These are phyloP conservation scores for Drosophila fuyamai DNA, from an alignment of 1,140 invertebrate species.

Conservation along the genomic window DNA sequence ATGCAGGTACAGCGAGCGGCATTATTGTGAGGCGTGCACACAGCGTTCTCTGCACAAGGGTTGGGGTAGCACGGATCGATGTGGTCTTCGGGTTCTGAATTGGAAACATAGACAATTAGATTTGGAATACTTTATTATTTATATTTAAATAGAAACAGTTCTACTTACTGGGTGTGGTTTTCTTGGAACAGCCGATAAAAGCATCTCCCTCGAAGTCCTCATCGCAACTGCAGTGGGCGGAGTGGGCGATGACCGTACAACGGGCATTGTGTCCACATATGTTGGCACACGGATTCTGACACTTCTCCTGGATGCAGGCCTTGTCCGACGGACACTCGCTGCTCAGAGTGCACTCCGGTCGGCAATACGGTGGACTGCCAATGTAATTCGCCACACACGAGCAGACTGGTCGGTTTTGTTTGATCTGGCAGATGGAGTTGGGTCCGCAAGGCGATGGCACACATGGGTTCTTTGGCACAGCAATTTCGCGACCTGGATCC, in stretches of 20 bases:
- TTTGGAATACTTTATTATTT: too few species aligned
- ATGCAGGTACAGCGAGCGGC: conserved; percentile 91
- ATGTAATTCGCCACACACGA: conserved; percentile 91
- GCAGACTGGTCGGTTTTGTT: conserved; percentile 91
- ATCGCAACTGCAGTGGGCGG: conserved; percentile 91
- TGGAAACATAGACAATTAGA: background rate
- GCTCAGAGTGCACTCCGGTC: conserved; percentile 91
- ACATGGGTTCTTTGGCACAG: conserved; percentile 88
- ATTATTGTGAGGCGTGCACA: conserved; percentile 89
- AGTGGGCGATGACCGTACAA: conserved; percentile 93
- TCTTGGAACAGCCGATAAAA: conserved; percentile 90
- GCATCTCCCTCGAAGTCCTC: conserved; percentile 92
- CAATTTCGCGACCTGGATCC: conserved; percentile 80
- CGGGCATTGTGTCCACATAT: conserved; percentile 92
- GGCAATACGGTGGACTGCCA: conserved; percentile 90
- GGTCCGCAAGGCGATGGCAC: conserved; percentile 92
- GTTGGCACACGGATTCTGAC: conserved; percentile 90
- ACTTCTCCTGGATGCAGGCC: conserved; percentile 93
- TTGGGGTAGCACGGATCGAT: conserved; percentile 91
- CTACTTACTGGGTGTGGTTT: conserved; percentile 76
- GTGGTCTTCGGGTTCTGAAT: conserved; percentile 75
- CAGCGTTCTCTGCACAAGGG: conserved; percentile 92
- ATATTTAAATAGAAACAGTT: too few species aligned
- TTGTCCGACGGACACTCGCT: conserved; percentile 90
- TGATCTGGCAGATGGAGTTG: conserved; percentile 93